phyloP scores from a whole-genome alignment of 1,140 invertebrate genomes.

The Phortica variegata region DNA sequence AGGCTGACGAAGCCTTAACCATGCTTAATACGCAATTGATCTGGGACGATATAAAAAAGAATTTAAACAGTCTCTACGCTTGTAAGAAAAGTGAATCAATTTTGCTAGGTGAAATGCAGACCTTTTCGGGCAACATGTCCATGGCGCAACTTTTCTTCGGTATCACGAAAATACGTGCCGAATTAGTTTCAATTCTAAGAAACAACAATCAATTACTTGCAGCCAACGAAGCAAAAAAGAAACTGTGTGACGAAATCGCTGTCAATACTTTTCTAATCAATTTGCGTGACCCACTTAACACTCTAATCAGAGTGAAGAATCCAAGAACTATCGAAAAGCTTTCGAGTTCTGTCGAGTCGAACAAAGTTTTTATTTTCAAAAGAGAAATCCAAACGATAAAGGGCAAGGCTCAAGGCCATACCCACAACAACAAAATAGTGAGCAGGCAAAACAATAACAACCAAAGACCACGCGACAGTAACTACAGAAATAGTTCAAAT shows the following conservation, averaged over 20 bases:
- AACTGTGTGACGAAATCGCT: conserved; percentile 2
- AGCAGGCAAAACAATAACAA: background rate
- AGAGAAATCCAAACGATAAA: too few species aligned
- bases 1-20: background rate
- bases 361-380: conserved; percentile 9
- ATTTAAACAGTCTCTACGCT: conserved; percentile 3
- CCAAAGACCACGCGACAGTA: background rate
- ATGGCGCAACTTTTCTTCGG: background rate
- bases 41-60: conserved; percentile 7
- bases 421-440: background rate
- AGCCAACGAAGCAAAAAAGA: background rate
- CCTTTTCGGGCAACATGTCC: background rate
- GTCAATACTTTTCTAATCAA: conserved; percentile 7
- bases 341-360: conserved; percentile 3
- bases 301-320: conserved; percentile 5
- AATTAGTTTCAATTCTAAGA: conserved; percentile 1
- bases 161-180: conserved; percentile 1
- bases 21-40: background rate
- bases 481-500: conserved; percentile 9
- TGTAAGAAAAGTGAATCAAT: conserved; percentile 3
- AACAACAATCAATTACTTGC: too few species aligned
- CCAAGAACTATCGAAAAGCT: conserved; percentile 1
- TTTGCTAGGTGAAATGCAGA: conserved; percentile 1
- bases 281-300: conserved; percentile 7
- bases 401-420: too few species aligned